These are phyloP conservation scores for Passer domesticus DNA, from an alignment of 2,113 vertebrate species.

Conservation along the genomic window DNA sequence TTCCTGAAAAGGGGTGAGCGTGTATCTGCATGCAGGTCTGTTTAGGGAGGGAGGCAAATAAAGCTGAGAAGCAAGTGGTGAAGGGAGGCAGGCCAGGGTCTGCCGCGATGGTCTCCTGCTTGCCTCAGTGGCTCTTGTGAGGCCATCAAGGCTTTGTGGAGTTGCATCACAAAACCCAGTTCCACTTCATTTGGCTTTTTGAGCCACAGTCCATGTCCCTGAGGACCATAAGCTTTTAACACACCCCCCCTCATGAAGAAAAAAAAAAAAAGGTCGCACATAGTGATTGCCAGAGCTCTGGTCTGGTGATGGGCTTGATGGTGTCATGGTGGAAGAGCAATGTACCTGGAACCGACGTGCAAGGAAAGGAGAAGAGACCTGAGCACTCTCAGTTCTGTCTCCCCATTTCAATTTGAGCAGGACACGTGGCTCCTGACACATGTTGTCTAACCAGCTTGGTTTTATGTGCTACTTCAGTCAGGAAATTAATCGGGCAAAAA, in stretches of 20 bases:
- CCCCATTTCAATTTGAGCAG: background rate
- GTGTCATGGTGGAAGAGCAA: background rate
- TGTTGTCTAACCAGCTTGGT: constrained; percentile 65
- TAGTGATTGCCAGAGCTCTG: background rate
- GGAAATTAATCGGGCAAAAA: constrained; percentile 66
- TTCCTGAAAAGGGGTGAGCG: background rate
- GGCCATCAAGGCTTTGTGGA: background rate
- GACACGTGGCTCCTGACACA: constrained; percentile 56
- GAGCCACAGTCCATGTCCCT: background rate
- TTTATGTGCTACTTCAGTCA: constrained; percentile 64
- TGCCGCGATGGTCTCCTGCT: accelerated
- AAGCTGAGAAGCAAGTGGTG: background rate
- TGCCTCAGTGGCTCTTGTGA: background rate
- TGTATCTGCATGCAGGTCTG: background rate
- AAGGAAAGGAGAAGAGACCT: background rate
- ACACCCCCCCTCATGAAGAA: too few relatives aligned
- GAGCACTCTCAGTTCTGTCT: background rate
- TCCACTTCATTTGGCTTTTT: background rate
- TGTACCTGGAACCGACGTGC: accelerated
- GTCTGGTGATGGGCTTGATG: background rate
- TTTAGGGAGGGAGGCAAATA: background rate
- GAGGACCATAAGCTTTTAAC: background rate
- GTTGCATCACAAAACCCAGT: background rate
- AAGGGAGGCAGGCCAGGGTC: background rate
- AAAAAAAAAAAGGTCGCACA: accelerated